Percentiles rank a stretch among this genome's conserved stretches.
Evolutionary conservation across 2,888 invertebrate species (phyloP).

Genomic region (Cotesia congregata): DNA sequence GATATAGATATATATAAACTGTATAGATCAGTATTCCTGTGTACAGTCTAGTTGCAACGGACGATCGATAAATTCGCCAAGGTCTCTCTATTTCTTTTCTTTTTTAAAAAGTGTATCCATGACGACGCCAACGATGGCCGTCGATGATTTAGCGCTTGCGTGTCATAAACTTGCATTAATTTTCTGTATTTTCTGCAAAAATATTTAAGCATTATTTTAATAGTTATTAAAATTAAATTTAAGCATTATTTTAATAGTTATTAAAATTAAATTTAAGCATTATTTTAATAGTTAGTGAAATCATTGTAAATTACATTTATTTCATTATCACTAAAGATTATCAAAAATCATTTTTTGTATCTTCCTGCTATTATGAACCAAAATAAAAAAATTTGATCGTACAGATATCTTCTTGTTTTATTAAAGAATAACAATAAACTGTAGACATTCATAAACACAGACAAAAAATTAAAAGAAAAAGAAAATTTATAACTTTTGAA

Average conservation of each 20-base stretch:
- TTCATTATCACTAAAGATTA: neutral
- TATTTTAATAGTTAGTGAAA: neutral
- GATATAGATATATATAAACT: neutral
- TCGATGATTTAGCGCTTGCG: slow-evolving; percentile 59
- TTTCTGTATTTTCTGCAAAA: neutral
- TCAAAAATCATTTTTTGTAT: neutral
- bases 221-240: neutral
- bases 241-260: neutral
- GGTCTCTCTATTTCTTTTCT: slow-evolving; percentile 20
- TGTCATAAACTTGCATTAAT: slow-evolving; percentile 27
- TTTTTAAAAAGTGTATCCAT: slow-evolving; percentile 57
- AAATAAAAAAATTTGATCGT: neutral
- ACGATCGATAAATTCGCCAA: slow-evolving; percentile 25
- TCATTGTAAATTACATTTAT: neutral
- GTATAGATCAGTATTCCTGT: neutral
- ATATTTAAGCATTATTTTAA: neutral
- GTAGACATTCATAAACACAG: too few relatives aligned
- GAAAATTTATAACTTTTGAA: too few relatives aligned
- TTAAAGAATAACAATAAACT: too few relatives aligned
- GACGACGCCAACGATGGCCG: slow-evolving; percentile 63
- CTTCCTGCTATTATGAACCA: neutral
- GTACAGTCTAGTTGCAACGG: slow-evolving; percentile 7
- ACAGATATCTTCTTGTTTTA: neutral
- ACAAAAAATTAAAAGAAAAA: too few relatives aligned
- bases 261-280: neutral